These are phyloP conservation scores for Hippoglossus stenolepis DNA, from an alignment of 2,113 vertebrate genomes.

Conservation along the genomic window DNA sequence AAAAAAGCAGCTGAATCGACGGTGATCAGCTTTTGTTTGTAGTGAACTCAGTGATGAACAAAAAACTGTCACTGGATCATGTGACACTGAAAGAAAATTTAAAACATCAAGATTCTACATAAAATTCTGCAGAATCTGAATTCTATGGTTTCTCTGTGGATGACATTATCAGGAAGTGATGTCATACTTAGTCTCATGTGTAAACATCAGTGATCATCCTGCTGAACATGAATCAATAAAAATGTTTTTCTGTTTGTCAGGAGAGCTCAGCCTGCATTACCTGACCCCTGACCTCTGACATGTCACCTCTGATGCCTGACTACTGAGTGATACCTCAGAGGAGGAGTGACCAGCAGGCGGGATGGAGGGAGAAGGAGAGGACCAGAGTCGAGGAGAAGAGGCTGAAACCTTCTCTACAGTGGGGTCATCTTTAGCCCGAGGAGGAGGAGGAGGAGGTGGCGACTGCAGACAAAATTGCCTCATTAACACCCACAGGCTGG, in stretches of 20 bases:
- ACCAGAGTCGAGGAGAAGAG: constrained; percentile 66
- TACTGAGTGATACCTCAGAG: constrained; percentile 51
- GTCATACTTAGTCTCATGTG: no score
- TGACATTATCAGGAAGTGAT: neutral
- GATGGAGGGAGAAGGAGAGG: constrained; percentile 65
- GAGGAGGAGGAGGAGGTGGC: constrained; percentile 40
- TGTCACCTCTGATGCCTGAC: constrained; percentile 46
- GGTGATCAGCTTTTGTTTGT: no score
- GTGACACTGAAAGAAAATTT: no score
- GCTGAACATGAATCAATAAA: neutral
- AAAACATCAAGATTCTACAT: no score
- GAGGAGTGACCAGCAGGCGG: constrained; percentile 37
- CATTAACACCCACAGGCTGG: constrained; percentile 88
- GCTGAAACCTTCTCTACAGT: constrained; percentile 67
- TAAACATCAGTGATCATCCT: no score
- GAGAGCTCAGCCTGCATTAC: constrained; percentile 43
- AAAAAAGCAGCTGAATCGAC: no score
- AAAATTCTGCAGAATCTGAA: no score
- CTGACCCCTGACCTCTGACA: constrained; percentile 37
- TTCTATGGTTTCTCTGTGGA: no score
- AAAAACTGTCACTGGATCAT: no score
- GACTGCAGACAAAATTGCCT: constrained; percentile 85
- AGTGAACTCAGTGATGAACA: no score
- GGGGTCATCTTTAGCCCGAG: constrained; percentile 46
- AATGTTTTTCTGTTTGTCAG: constrained; percentile 35